These are phyloP conservation scores for Heterohyrax brucei DNA, from an alignment of 2,797 vertebrate species.

Conservation along the genomic window DNA sequence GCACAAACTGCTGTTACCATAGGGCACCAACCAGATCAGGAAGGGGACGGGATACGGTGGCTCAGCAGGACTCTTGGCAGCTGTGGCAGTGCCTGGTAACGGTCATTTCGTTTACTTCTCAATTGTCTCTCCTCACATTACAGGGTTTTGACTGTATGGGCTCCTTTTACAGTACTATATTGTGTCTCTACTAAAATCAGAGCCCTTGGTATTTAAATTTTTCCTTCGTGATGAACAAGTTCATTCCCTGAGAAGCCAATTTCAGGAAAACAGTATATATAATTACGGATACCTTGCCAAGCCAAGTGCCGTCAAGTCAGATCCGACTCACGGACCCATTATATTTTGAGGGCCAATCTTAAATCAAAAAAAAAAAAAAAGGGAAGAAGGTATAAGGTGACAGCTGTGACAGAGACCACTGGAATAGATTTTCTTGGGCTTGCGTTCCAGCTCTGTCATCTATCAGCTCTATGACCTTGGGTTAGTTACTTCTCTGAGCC, in stretches of 20 bases:
- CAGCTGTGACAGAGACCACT: not conserved
- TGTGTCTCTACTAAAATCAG: not conserved
- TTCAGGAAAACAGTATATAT: not conserved
- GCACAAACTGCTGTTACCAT: not conserved
- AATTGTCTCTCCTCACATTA: not conserved
- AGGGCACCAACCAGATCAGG: not conserved
- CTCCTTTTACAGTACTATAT: not conserved
- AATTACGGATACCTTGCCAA: not conserved
- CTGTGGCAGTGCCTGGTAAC: not conserved
- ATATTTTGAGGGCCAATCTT: not conserved
- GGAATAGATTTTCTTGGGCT: not conserved
- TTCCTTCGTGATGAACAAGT: not conserved
- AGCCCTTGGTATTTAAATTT: not conserved
- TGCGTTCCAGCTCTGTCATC: not conserved
- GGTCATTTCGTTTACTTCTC: not conserved
- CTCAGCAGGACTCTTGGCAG: not conserved
- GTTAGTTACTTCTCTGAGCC: constrained; percentile 9
- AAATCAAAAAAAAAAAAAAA: not conserved
- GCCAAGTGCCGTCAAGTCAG: too few species aligned
- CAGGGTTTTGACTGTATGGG: not conserved
- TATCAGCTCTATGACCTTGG: not conserved
- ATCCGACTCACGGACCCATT: not conserved
- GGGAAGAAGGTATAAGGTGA: not conserved
- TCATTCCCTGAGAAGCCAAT: not conserved
- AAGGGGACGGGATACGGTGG: not conserved